Conservation (phyloP, 1,140 invertebrate species). For the Drosophila arizonae region DNA sequence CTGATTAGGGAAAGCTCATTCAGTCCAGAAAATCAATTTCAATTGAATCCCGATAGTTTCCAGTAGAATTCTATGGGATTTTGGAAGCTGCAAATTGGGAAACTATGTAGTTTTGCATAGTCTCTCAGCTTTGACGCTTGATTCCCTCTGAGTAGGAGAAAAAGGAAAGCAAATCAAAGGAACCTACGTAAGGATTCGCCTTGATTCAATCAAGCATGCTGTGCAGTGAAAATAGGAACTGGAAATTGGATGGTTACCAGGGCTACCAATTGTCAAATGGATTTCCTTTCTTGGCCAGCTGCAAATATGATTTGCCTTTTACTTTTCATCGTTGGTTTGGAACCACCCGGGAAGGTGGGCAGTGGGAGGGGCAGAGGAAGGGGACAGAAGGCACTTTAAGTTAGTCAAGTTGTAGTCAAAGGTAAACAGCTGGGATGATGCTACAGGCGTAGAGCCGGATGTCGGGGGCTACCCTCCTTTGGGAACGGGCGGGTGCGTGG, state of each 20-base stretch:
- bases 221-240: not conserved
- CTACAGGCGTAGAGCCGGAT: no score
- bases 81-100: no score
- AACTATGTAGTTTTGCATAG: no score
- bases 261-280: not conserved
- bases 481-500: not conserved
- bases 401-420: not conserved
- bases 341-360: not conserved
- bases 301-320: slow-evolving; percentile 2
- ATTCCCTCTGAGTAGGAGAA: no score
- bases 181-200: not conserved
- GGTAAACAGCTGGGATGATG: not conserved
- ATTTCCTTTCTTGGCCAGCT: not conserved
- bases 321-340: not conserved
- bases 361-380: not conserved
- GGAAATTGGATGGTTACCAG: not conserved
- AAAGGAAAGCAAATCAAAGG: not conserved
- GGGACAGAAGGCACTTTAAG: slow-evolving; percentile 1
- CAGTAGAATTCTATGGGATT: no score
- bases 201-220: not conserved
- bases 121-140: no score
- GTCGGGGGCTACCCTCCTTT: not conserved
- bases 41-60: no score
- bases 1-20: no score
- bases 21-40: no score